Evolutionary conservation across 2,888 invertebrate genomes (phyloP).

Genomic region (Smittia aterrima): DNA sequence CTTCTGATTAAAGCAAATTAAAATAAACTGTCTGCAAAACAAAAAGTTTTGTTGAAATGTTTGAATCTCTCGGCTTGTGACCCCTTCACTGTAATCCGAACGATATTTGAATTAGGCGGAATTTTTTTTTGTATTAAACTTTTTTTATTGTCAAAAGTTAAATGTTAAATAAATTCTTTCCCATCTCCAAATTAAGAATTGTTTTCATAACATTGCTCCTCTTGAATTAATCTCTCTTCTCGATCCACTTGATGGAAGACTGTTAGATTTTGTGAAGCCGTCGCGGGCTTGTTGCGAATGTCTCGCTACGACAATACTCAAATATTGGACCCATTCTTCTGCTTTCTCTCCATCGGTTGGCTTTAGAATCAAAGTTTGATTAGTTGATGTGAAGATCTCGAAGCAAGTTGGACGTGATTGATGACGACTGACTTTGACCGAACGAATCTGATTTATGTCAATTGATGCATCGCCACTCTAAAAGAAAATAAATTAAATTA

Average conservation of each 20-base stretch:
- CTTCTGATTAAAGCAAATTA: no score
- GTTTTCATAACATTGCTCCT: neutral
- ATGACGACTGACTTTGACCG: conserved; percentile 89
- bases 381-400: conserved; percentile 87
- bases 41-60: no score
- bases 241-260: conserved; percentile 52
- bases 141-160: no score
- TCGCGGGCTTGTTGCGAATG: conserved; percentile 66
- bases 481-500: conserved; percentile 25
- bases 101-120: no score
- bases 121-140: no score
- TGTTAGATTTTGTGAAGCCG: conserved; percentile 56
- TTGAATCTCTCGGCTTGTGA: no score
- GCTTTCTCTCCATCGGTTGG: conserved; percentile 93
- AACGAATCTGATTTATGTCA: conserved; percentile 89
- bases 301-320: conserved; percentile 22
- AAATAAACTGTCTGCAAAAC: no score
- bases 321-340: conserved; percentile 71
- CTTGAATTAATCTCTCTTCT: conserved; percentile 9
- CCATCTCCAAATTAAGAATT: neutral
- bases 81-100: no score
- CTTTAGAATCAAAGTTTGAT: conserved; percentile 88
- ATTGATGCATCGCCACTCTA: conserved; percentile 79
- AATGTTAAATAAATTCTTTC: no score
- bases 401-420: conserved; percentile 93